phyloP scores from a whole-genome alignment of 2,797 vertebrate genomes.

The Amblyraja radiata region DNA sequence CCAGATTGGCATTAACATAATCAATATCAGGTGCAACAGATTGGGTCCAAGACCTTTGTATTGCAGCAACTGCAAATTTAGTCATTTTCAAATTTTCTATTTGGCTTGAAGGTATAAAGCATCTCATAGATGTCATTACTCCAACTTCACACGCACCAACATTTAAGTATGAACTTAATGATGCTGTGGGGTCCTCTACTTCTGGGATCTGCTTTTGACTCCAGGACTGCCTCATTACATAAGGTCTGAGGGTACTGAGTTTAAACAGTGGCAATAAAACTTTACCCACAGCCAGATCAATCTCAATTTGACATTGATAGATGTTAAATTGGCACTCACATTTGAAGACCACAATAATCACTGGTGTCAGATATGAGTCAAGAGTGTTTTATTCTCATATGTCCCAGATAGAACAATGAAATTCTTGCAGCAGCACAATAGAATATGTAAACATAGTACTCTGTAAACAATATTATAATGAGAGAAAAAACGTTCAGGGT shows the following conservation, averaged over 20 bases:
- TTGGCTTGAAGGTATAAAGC: not conserved
- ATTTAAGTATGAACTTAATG: not conserved
- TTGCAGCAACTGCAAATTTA: not conserved
- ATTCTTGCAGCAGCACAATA: no score
- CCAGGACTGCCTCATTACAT: not conserved
- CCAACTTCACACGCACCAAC: not conserved
- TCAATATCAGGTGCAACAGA: not conserved
- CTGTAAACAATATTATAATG: no score
- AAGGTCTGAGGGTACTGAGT: not conserved
- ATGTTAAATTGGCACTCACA: not conserved
- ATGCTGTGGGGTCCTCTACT: not conserved
- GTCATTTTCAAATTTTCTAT: not conserved
- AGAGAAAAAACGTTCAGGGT: no score
- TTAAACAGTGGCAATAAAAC: not conserved
- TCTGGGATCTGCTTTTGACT: not conserved
- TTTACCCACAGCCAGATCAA: not conserved
- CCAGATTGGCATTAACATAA: no score
- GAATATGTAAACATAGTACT: no score
- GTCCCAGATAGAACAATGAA: no score
- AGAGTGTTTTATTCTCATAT: no score
- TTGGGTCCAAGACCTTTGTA: not conserved
- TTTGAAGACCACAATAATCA: not conserved
- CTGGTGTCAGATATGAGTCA: not conserved
- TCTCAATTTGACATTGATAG: not conserved
- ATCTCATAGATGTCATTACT: not conserved